Evolutionary conservation across 2,888 invertebrate species (phyloP).

Genomic region (Heliconius ismenius): DNA sequence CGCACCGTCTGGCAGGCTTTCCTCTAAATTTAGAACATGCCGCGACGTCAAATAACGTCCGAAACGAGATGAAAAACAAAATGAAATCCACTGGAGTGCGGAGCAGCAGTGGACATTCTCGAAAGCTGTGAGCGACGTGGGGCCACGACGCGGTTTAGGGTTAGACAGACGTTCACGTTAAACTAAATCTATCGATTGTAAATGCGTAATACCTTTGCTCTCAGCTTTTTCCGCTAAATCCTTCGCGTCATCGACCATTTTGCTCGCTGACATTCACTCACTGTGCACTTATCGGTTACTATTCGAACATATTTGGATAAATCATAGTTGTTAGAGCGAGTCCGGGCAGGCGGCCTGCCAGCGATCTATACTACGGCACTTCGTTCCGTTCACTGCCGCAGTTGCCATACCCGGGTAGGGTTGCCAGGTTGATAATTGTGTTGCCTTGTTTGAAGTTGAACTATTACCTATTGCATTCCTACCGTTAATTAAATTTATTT

Average conservation of each 20-base stretch:
- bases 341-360: slow-evolving; percentile 77
- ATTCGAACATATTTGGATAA: slow-evolving; percentile 81
- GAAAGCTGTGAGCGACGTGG: slow-evolving; percentile 78
- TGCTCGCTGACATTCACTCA: slow-evolving; percentile 81
- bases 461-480: background rate
- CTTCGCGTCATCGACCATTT: slow-evolving; percentile 82
- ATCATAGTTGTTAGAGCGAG: slow-evolving; percentile 81
- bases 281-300: slow-evolving; percentile 71
- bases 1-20: slow-evolving; percentile 69
- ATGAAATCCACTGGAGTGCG: slow-evolving; percentile 62
- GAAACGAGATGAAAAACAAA: slow-evolving; percentile 78
- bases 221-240: slow-evolving; percentile 80
- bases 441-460: background rate
- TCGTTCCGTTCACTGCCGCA: slow-evolving; percentile 76
- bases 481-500: too few species aligned
- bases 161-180: slow-evolving; percentile 78
- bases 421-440: slow-evolving; percentile 51
- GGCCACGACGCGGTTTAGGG: slow-evolving; percentile 81
- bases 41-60: slow-evolving; percentile 76
- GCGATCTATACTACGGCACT: slow-evolving; percentile 80
- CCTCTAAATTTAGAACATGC: slow-evolving; percentile 79
- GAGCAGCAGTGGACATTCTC: slow-evolving; percentile 72
- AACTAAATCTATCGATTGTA: slow-evolving; percentile 74
- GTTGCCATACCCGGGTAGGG: slow-evolving; percentile 54
- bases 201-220: slow-evolving; percentile 79